Evolutionary conservation across 2,113 vertebrate species (phyloP).

Genomic region (Cricetomys ansorgei): DNA sequence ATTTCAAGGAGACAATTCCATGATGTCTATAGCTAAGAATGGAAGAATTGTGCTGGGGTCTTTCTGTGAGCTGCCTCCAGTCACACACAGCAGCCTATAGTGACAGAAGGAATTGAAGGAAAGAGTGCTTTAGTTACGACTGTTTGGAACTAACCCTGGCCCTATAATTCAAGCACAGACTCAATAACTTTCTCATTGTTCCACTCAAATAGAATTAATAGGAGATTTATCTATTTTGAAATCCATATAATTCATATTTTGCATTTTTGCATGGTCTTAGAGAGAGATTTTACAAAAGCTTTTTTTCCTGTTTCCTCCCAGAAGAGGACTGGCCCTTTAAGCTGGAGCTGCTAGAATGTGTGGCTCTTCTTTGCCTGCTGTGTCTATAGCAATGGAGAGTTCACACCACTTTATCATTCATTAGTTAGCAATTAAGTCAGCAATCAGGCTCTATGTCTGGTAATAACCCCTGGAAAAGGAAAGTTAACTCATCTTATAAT

Average conservation of each 20-base stretch:
- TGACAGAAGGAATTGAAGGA: background rate
- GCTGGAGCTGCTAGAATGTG: background rate
- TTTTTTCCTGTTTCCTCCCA: constrained; percentile 4
- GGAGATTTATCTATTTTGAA: background rate
- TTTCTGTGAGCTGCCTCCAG: background rate
- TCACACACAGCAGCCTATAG: background rate
- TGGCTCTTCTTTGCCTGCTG: constrained; percentile 29
- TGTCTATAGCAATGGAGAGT: background rate
- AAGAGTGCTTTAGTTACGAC: background rate
- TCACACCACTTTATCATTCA: background rate
- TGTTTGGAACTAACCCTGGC: background rate
- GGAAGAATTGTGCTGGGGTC: background rate
- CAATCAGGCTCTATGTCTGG: background rate
- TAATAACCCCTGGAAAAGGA: constrained; percentile 19
- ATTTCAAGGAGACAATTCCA: background rate
- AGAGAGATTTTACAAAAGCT: background rate
- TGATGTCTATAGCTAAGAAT: background rate
- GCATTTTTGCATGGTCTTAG: background rate
- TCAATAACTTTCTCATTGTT: background rate
- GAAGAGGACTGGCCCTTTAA: constrained; percentile 7
- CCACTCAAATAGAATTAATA: constrained; percentile 1
- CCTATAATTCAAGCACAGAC: background rate
- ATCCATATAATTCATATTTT: background rate
- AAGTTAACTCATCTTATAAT: constrained; percentile 24
- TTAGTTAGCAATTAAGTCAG: background rate